Conservation (phyloP, 2,888 invertebrate genomes). For the Laothoe populi region DNA sequence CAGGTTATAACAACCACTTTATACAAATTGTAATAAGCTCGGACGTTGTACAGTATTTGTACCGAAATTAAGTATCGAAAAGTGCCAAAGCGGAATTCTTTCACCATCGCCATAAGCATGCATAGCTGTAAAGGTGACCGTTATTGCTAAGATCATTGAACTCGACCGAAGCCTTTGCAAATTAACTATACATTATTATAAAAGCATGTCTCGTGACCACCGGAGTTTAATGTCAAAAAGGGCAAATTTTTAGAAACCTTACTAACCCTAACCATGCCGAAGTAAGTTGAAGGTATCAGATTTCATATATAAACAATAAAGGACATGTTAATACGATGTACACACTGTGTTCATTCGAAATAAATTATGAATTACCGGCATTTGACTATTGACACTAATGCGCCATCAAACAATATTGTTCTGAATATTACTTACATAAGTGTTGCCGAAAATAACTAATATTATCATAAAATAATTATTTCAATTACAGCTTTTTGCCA, state of each 20-base stretch:
- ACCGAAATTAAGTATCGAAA: constrained; percentile 9
- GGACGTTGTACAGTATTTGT: background rate
- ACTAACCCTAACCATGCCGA: background rate
- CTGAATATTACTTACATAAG: too few relatives aligned
- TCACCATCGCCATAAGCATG: constrained; percentile 25
- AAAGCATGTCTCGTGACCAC: constrained; percentile 12
- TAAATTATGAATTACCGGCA: constrained; percentile 7
- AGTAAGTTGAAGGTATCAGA: background rate
- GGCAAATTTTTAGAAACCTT: background rate
- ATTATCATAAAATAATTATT: too few relatives aligned
- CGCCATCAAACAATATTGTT: background rate
- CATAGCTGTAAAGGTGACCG: constrained; percentile 37
- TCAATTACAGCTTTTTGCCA: too few relatives aligned
- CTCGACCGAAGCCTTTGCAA: constrained; percentile 48
- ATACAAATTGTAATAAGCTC: background rate
- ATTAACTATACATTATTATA: constrained; percentile 40
- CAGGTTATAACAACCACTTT: too few relatives aligned
- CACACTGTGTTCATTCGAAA: background rate
- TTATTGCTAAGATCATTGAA: constrained; percentile 48
- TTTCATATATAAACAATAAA: background rate
- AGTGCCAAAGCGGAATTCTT: constrained; percentile 18
- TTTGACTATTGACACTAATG: background rate
- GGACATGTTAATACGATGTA: background rate
- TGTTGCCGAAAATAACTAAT: background rate
- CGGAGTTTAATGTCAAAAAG: background rate